Conservation (phyloP, 1,140 invertebrate genomes). For the Brachionus koreanus region DNA sequence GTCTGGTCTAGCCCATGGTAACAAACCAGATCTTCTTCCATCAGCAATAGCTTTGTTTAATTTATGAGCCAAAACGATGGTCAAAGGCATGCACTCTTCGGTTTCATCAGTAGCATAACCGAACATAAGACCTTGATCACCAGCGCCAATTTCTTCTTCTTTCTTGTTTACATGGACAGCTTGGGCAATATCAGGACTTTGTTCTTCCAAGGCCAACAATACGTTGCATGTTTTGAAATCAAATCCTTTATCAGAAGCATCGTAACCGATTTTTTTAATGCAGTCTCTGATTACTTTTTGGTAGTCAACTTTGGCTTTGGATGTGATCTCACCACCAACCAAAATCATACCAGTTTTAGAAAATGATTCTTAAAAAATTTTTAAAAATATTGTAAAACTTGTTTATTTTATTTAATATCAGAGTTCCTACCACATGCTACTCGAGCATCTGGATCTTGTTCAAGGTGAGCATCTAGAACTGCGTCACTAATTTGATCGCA, state of each 20-base stretch:
- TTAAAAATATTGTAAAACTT: conserved; percentile 53
- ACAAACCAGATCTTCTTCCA: conserved; percentile 76
- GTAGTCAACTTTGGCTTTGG: conserved; percentile 84
- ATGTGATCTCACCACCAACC: conserved; percentile 66
- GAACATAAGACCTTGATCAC: conserved; percentile 78
- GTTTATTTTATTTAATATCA: conserved; percentile 49
- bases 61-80: conserved; percentile 87
- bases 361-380: conserved; percentile 46
- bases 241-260: conserved; percentile 94
- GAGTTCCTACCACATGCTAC: conserved; percentile 73
- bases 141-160: conserved; percentile 95
- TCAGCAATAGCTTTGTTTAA: conserved; percentile 88
- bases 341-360: conserved; percentile 66
- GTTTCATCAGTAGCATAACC: conserved; percentile 79
- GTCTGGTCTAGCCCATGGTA: conserved; percentile 94
- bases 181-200: conserved; percentile 91
- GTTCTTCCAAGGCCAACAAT: conserved; percentile 91
- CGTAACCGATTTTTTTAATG: conserved; percentile 96
- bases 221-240: conserved; percentile 98
- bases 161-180: conserved; percentile 87
- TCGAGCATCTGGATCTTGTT: conserved; percentile 93
- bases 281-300: conserved; percentile 91
- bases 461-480: conserved; percentile 91
- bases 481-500: conserved; percentile 99
- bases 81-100: conserved; percentile 96